Conservation (phyloP, 1,140 invertebrate species). For the Drosophila biarmipes region DNA sequence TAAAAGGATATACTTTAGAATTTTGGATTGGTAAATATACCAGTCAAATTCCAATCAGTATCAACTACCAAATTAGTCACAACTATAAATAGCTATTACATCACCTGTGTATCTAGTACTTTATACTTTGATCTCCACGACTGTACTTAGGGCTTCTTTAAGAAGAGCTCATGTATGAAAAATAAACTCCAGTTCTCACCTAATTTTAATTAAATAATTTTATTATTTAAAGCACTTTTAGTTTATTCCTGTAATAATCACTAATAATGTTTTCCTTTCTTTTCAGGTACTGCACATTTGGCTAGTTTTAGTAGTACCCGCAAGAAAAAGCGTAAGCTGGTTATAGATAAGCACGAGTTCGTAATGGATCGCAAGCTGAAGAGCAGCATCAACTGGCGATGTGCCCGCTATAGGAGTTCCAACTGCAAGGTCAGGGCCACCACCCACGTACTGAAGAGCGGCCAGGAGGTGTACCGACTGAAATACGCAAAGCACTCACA, state of each 20-base stretch:
- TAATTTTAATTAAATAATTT: background rate
- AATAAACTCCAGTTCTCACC: constrained; percentile 5
- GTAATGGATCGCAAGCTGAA: constrained; percentile 80
- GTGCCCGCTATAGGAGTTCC: constrained; percentile 72
- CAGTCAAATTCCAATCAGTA: too few relatives aligned
- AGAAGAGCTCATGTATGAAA: background rate
- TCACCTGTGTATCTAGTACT: background rate
- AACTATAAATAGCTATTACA: background rate
- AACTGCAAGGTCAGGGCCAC: constrained; percentile 80
- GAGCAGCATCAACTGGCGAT: constrained; percentile 81
- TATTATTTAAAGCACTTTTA: background rate
- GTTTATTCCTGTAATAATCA: background rate
- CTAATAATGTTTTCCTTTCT: constrained; percentile 26
- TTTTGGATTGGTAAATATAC: background rate
- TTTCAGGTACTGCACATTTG: constrained; percentile 56
- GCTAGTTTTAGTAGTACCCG: constrained; percentile 69
- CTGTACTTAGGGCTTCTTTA: background rate
- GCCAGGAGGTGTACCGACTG: constrained; percentile 66
- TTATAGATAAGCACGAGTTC: constrained; percentile 72
- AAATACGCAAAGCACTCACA: constrained; percentile 72
- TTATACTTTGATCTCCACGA: background rate
- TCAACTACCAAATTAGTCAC: too few relatives aligned
- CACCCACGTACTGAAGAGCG: constrained; percentile 63
- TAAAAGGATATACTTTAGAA: background rate
- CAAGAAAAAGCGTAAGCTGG: constrained; percentile 71